Percentiles rank a stretch among this genome's conserved stretches.
Conservation (phyloP, 2,113 vertebrate species). For the Emydura subglobosa region DNA sequence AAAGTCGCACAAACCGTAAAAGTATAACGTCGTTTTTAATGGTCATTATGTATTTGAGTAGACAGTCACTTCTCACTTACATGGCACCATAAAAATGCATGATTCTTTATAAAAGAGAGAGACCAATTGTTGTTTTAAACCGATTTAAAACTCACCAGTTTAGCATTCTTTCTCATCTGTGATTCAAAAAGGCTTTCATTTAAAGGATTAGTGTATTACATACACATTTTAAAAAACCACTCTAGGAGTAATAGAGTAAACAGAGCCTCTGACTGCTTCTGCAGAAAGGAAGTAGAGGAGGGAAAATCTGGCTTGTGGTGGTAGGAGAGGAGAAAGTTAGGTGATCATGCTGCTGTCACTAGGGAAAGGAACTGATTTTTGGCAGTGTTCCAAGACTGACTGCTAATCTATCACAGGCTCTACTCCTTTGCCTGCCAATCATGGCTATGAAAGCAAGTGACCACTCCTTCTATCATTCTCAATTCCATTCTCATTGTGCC, state of each 20-base stretch:
- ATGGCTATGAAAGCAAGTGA: not conserved
- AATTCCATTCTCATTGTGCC: not conserved
- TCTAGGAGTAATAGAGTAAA: not conserved
- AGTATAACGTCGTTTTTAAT: not conserved
- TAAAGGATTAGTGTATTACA: not conserved
- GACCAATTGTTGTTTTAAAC: not conserved
- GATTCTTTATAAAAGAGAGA: not conserved
- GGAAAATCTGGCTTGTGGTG: not conserved
- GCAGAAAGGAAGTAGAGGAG: not conserved
- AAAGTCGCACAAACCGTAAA: not conserved
- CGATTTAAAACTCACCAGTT: not conserved
- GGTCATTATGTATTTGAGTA: not conserved
- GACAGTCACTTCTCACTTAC: not conserved
- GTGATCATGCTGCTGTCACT: not conserved
- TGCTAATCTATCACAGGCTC: not conserved
- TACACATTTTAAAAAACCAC: no score
- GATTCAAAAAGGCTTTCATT: not conserved
- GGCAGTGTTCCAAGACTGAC: not conserved
- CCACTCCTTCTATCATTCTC: not conserved
- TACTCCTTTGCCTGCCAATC: not conserved
- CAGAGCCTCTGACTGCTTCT: not conserved
- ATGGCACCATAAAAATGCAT: not conserved
- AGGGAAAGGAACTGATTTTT: not conserved
- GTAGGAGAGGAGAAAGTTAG: not conserved
- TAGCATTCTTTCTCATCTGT: not conserved